Evolutionary conservation across 1,140 invertebrate genomes (phyloP), one percentile per base, ranked within the genome.

Genomic region (Leptonema lineaticorne): DNA sequence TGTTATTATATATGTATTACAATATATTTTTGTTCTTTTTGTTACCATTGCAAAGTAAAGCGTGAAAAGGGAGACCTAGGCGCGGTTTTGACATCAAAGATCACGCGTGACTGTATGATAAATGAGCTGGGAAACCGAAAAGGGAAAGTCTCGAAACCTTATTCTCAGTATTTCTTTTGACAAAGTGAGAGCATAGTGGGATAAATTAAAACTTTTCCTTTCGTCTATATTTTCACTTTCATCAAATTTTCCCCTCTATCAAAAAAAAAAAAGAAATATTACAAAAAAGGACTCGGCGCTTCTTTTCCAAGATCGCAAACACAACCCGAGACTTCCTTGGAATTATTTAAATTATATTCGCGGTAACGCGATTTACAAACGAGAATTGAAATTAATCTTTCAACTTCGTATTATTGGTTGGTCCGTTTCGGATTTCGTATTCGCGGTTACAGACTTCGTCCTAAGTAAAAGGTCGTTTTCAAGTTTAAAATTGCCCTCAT

Each of bases 321-420:
- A 7, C 28, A 2, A 18, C 27, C n/a, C n/a, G n/a, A n/a, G n/a
- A n/a, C n/a, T n/a, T n/a, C n/a, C 22, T 33, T 22, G 7, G 33
- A 26, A 62, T 27, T 62, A 62, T 37, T 62, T 37, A 62, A 62
- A 62, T 62, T 62, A 45, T 45, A 26, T 62, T n/a, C 59, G 14
- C 59, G 59, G 59, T 62, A 62, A 62, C 59, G 33, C 18, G 30
- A 45, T 62, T 68, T 63, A n/a, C 46, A 33, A 70, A 70, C 63
- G 69, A 67, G 67, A 70, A 70, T 70, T 70, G 63, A 66, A 70
- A 70, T 70, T 70, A 67, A 70, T 70, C 60, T 53, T 56, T 57
- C 64, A 63, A 67, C 57, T 68, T 68, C 53, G 41, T 67, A 16
- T 22, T 33, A 63, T 63, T 29, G 67, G 59, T 27, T 62, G 18